Percentiles rank a stretch among this genome's conserved stretches.
phyloP scores from a whole-genome alignment of 2,888 invertebrate genomes.

The Metalampra italica region DNA sequence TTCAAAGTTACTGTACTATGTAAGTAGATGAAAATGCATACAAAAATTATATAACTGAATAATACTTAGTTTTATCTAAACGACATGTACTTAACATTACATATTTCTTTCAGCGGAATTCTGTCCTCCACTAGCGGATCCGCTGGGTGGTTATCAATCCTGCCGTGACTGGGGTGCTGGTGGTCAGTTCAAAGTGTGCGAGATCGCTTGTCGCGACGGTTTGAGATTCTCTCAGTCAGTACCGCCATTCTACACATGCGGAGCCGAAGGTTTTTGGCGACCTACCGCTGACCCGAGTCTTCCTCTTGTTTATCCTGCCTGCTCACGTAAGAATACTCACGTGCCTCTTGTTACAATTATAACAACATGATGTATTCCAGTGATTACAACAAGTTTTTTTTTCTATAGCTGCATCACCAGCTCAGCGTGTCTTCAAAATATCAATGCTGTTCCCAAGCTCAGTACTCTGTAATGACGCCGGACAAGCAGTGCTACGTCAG shows the following conservation, averaged over 20 bases:
- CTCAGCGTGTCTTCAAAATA: slow-evolving; percentile 96
- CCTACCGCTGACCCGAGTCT: slow-evolving; percentile 89
- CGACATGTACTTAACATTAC: not conserved
- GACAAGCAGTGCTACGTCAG: slow-evolving; percentile 93
- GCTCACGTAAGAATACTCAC: slow-evolving; percentile 83
- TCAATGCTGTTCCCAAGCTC: slow-evolving; percentile 97
- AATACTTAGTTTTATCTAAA: not conserved
- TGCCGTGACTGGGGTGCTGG: slow-evolving; percentile 98
- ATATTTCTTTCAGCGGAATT: slow-evolving; percentile 86
- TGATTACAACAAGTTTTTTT: not conserved
- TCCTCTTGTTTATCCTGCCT: slow-evolving; percentile 93
- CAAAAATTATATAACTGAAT: not conserved
- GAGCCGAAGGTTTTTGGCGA: slow-evolving; percentile 98
- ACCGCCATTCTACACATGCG: slow-evolving; percentile 98
- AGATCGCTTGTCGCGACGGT: slow-evolving; percentile 92
- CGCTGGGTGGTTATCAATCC: slow-evolving; percentile 93
- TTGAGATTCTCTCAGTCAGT: slow-evolving; percentile 93
- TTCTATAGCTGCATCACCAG: slow-evolving; percentile 86
- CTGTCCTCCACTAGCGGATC: slow-evolving; percentile 92
- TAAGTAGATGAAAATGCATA: slow-evolving; percentile 74
- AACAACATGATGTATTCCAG: not conserved
- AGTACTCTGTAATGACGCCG: slow-evolving; percentile 97
- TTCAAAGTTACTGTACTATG: slow-evolving; percentile 94
- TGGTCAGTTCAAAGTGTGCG: slow-evolving; percentile 96
- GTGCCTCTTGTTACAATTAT: not conserved